phyloP scores from a whole-genome alignment of 2,888 invertebrate species.

The Diaphora mendica region DNA sequence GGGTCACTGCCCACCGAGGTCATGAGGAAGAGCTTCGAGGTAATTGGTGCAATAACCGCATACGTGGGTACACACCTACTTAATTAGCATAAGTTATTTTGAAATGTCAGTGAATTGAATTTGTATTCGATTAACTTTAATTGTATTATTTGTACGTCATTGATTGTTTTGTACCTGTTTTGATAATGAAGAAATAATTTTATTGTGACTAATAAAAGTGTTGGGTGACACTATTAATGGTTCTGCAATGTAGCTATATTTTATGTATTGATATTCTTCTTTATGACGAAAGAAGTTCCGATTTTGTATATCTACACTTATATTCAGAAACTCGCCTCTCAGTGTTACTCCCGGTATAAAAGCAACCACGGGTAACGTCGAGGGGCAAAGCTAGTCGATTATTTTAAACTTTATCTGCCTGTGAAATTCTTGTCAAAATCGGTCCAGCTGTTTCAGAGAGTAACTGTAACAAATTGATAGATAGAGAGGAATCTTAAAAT shows the following conservation, averaged over 20 bases:
- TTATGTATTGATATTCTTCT: background rate
- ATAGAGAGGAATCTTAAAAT: no score
- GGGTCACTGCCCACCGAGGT: constrained; percentile 46
- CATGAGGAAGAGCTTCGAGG: constrained; percentile 37
- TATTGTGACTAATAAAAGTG: background rate
- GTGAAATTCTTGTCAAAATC: no score
- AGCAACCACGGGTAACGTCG: no score
- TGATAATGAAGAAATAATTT: background rate
- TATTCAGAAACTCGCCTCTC: no score
- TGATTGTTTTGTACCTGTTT: background rate
- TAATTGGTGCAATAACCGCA: constrained; percentile 42
- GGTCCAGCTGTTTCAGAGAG: no score
- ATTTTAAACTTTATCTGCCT: no score
- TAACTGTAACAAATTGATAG: no score
- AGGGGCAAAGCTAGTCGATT: no score
- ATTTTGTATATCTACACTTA: no score
- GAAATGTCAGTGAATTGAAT: constrained; percentile 20
- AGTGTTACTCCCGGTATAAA: no score
- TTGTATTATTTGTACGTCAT: constrained; percentile 1
- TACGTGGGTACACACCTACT: constrained; percentile 21
- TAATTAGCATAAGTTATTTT: constrained; percentile 23
- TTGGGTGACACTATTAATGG: background rate
- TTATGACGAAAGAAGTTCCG: no score
- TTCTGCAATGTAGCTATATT: background rate
- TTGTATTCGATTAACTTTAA: constrained; percentile 16